These are phyloP conservation scores for Horisme vitalbata DNA, from an alignment of 2,888 invertebrate genomes.

Conservation along the genomic window DNA sequence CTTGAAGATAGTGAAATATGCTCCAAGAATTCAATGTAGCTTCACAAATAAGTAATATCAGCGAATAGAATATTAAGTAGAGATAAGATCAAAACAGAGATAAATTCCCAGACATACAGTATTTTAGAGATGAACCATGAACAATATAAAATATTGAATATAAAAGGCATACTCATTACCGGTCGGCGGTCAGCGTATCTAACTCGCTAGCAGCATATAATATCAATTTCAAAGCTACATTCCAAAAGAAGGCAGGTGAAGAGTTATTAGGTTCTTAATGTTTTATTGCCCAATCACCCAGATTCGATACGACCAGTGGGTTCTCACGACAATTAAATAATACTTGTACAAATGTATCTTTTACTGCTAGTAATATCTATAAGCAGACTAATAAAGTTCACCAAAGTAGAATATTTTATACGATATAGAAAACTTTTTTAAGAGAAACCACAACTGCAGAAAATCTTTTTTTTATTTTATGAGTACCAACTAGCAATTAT, in stretches of 20 bases:
- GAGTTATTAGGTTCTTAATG: slow-evolving; percentile 35
- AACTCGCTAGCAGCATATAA: slow-evolving; percentile 7
- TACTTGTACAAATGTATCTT: too few species aligned
- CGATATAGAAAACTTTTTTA: too few species aligned
- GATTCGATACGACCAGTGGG: slow-evolving; percentile 31
- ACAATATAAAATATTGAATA: neutral
- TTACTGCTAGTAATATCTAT: too few species aligned
- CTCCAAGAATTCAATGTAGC: too few species aligned
- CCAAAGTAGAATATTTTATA: too few species aligned
- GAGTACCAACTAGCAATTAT: too few species aligned
- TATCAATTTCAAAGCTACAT: slow-evolving; percentile 15
- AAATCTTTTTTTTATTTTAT: too few species aligned
- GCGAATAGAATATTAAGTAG: too few species aligned
- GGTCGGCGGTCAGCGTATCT: slow-evolving; percentile 4
- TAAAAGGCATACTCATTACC: neutral
- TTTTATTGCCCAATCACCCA: slow-evolving; percentile 35
- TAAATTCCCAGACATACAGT: neutral
- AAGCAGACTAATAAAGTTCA: too few species aligned
- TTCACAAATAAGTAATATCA: too few species aligned
- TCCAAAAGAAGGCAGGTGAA: slow-evolving; percentile 17
- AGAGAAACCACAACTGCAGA: too few species aligned
- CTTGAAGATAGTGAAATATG: too few species aligned
- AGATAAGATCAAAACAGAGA: neutral
- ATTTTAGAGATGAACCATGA: neutral
- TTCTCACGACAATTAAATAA: slow-evolving; percentile 51